phyloP scores from a whole-genome alignment of 2,113 vertebrate species.

The Brienomyrus longianalis region DNA sequence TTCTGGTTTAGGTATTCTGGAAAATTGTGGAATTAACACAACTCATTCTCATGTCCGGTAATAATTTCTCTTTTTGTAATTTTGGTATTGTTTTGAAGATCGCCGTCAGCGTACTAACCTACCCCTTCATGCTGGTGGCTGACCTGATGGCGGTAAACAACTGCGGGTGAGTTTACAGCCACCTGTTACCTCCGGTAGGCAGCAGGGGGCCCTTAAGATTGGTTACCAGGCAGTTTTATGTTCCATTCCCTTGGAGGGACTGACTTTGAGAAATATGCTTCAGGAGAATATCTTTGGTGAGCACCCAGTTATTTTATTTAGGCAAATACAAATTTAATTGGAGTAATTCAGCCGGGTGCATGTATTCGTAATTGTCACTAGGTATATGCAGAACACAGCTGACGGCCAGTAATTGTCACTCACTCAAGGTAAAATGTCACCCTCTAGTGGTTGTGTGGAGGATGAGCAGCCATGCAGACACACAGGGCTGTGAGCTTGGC shows the following conservation, averaged over 20 bases:
- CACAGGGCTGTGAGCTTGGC: background rate
- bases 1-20: background rate
- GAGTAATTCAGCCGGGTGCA: background rate
- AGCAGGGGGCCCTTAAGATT: background rate
- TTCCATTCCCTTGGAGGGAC: background rate
- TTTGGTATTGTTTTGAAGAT: slow-evolving; percentile 56
- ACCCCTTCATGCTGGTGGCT: slow-evolving; percentile 79
- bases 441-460: background rate
- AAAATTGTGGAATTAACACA: background rate
- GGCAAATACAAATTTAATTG: background rate
- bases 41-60: background rate
- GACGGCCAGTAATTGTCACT: background rate
- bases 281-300: background rate
- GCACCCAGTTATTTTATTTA: background rate
- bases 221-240: background rate
- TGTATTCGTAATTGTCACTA: background rate
- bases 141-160: slow-evolving; percentile 86
- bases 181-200: background rate
- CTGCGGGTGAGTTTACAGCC: slow-evolving; percentile 69
- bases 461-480: background rate
- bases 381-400: background rate
- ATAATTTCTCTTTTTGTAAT: background rate
- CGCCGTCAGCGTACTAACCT: slow-evolving; percentile 75
- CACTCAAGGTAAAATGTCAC: background rate
- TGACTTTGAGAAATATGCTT: background rate